Percentiles rank a stretch among this genome's conserved stretches.
phyloP scores from a whole-genome alignment of 2,113 vertebrate genomes.

The Platysternon megacephalum region DNA sequence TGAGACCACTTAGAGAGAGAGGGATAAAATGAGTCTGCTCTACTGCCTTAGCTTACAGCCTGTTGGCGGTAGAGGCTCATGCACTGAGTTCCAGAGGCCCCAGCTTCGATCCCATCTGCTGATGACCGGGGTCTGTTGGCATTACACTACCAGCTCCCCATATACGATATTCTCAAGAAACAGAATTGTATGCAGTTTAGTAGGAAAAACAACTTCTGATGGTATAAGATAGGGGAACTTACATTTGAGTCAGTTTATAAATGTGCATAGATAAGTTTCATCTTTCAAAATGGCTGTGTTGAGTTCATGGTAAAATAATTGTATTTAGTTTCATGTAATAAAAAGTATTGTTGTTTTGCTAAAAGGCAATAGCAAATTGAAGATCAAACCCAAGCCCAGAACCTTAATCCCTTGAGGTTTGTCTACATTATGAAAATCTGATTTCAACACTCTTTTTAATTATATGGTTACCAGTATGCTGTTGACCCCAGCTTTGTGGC shows the following conservation, averaged over 20 bases:
- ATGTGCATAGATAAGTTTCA: neutral
- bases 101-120: too few relatives aligned
- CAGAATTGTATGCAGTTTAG: neutral
- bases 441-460: neutral
- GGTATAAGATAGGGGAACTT: neutral
- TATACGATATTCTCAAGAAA: neutral
- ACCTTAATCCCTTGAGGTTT: neutral
- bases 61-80: too few relatives aligned
- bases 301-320: neutral
- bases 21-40: too few relatives aligned
- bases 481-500: neutral
- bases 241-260: neutral
- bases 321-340: neutral
- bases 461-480: neutral
- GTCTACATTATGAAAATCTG: neutral
- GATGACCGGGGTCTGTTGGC: too few relatives aligned
- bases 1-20: too few relatives aligned
- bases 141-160: neutral
- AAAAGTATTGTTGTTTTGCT: neutral
- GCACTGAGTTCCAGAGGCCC: too few relatives aligned
- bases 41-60: too few relatives aligned
- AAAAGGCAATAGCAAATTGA: neutral
- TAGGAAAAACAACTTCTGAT: neutral
- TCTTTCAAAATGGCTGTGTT: neutral
- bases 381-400: neutral